Evolutionary conservation across 2,888 invertebrate genomes (phyloP), one percentile per base, ranked within the genome.

Genomic region (Caenorhabditis zanzibari): DNA sequence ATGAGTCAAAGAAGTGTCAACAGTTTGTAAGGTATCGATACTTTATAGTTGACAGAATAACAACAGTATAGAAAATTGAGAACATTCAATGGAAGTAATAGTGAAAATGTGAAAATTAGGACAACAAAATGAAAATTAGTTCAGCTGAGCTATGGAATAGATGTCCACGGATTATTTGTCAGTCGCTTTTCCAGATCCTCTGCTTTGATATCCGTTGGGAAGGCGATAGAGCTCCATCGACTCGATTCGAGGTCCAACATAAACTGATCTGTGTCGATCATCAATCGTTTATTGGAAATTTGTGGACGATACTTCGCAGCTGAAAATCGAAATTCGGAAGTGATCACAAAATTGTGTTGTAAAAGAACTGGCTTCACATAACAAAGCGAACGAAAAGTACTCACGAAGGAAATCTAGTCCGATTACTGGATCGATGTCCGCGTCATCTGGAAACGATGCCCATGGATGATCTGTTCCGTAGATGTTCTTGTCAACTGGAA

Each of bases 221-320:
- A 74, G 12, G 58, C 79, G 22, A 83, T 66, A n/a, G 79, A 49
- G 32, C 73, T 73, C 83, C 83, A 83, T 4, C 83, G 73, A 41
- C 83, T 83, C 1, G 74, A 74, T 44, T 83, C 83, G 14, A 83
- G 56, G 35, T 83, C 83, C 16, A 71, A 44, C 47, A 83, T 64
- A 52, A 83, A 83, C 41, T 79, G 79, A 58, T 83, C 83, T 0
- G 73, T 41, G 38, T 83, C 83, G 19, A 83, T 79, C 83, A 83
- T 79, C 6, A 64, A 44, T 16, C 83, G 74, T 44, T 83, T 83
- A 49, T 83, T 83, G 2, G 69, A 24, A 12, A 79, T 71, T 74
- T 83, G 83, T 14, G 83, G 83, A 19, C 77, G 69, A 28, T 83
- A 75, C 32, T 74, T 74, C 0, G 74, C 58, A 22, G 54, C 83